Conservation (phyloP, 2,797 vertebrate genomes). For the Galago senegalensis region DNA sequence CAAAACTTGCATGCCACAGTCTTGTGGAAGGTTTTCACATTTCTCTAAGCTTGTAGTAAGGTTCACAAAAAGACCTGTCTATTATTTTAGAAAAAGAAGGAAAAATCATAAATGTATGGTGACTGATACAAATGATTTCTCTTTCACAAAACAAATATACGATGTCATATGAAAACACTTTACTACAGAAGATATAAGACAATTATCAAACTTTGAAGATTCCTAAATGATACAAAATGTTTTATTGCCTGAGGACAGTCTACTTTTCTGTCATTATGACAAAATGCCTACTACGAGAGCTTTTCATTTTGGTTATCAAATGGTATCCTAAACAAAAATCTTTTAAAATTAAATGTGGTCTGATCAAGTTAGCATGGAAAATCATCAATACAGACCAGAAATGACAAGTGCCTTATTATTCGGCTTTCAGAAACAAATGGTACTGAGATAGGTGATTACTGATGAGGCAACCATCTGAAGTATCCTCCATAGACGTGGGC, state of each 20-base stretch:
- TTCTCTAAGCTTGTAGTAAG: conserved; percentile 14
- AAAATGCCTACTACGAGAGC: not conserved
- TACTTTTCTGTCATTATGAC: not conserved
- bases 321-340: not conserved
- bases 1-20: not conserved
- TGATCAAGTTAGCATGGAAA: not conserved
- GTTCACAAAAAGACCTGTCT: not conserved
- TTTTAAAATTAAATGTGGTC: not conserved
- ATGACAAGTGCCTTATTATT: not conserved
- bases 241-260: not conserved
- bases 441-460: not conserved
- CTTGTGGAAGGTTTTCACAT: not conserved
- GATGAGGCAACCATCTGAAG: not conserved
- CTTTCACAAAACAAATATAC: not conserved
- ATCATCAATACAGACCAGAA: not conserved
- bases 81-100: not conserved
- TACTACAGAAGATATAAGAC: not conserved
- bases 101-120: not conserved
- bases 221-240: not conserved
- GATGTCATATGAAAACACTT: not conserved
- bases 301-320: not conserved
- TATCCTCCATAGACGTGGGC: not conserved
- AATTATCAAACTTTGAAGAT: not conserved
- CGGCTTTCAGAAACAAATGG: not conserved
- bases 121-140: conserved; percentile 15